Evolutionary conservation across 2,113 vertebrate genomes (phyloP).

Genomic region (Rana temporaria): DNA sequence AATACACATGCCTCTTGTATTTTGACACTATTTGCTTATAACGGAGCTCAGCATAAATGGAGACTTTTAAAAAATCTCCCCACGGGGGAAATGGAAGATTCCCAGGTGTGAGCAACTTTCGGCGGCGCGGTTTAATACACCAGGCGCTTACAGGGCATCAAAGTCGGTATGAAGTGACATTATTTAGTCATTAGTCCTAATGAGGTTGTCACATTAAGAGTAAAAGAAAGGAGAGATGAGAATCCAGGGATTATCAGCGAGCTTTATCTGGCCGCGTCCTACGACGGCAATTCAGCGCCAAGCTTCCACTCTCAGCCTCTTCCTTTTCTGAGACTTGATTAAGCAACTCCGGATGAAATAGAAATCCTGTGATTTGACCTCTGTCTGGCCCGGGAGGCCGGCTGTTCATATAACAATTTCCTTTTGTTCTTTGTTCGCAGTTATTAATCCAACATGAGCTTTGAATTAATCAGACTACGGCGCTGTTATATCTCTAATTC

Average conservation of each 20-base stretch:
- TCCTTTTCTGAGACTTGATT: conserved; percentile 85
- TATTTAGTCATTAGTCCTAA: conserved; percentile 69
- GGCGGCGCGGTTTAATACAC: neutral
- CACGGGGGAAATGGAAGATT: no score
- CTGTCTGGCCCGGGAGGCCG: conserved; percentile 84
- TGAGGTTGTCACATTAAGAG: conserved; percentile 66
- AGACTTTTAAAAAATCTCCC: neutral
- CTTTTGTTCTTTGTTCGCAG: conserved; percentile 89
- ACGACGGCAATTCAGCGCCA: conserved; percentile 78
- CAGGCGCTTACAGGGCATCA: neutral
- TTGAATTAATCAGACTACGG: conserved; percentile 86
- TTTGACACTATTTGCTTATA: no score
- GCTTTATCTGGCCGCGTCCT: conserved; percentile 72
- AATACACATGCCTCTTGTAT: no score
- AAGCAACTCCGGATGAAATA: conserved; percentile 85
- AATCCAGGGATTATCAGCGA: conserved; percentile 73
- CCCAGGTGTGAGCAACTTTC: neutral
- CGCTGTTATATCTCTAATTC: conserved; percentile 90
- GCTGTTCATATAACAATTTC: conserved; percentile 88
- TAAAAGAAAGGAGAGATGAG: conserved; percentile 63
- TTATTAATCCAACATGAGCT: conserved; percentile 91
- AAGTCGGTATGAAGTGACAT: conserved; percentile 37
- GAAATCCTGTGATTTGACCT: conserved; percentile 88
- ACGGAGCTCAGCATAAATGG: no score
- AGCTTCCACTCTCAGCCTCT: conserved; percentile 83